Evolutionary conservation across 2,888 invertebrate species (phyloP).

Genomic region (Synanthedon andrenaeformis): DNA sequence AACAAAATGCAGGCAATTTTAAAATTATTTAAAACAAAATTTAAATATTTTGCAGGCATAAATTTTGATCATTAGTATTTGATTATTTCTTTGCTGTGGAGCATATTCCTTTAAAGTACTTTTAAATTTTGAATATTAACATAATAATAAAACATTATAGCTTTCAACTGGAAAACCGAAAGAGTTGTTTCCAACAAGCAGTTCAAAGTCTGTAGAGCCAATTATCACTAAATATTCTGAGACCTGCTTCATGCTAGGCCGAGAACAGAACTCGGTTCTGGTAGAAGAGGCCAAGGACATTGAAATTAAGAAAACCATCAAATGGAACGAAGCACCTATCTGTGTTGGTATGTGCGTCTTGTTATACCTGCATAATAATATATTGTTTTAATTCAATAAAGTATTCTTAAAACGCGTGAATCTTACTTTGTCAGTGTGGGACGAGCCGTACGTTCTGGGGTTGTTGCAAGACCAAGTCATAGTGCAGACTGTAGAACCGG

Average conservation of each 20-base stretch:
- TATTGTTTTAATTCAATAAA: neutral
- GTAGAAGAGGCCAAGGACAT: constrained; percentile 79
- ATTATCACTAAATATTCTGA: constrained; percentile 83
- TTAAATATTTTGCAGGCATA: no score
- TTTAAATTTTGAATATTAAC: no score
- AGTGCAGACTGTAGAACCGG: constrained; percentile 86
- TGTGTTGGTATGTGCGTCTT: constrained; percentile 68
- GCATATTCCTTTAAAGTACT: no score
- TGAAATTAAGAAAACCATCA: constrained; percentile 75
- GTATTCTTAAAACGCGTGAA: neutral
- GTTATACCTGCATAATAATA: neutral
- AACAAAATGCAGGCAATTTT: no score
- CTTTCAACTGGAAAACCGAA: constrained; percentile 73
- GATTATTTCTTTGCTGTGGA: no score
- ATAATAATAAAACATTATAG: constrained; percentile 19
- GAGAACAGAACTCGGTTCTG: constrained; percentile 89
- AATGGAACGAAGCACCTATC: constrained; percentile 83
- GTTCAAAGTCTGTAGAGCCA: constrained; percentile 83
- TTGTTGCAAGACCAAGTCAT: constrained; percentile 86
- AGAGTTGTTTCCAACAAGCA: constrained; percentile 88
- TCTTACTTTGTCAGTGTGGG: constrained; percentile 79
- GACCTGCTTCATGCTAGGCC: constrained; percentile 82
- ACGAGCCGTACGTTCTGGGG: constrained; percentile 92
- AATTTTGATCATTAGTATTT: no score
- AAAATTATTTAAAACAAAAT: no score